phyloP scores from a whole-genome alignment of 2,797 vertebrate species.

The Taenioides sp. region DNA sequence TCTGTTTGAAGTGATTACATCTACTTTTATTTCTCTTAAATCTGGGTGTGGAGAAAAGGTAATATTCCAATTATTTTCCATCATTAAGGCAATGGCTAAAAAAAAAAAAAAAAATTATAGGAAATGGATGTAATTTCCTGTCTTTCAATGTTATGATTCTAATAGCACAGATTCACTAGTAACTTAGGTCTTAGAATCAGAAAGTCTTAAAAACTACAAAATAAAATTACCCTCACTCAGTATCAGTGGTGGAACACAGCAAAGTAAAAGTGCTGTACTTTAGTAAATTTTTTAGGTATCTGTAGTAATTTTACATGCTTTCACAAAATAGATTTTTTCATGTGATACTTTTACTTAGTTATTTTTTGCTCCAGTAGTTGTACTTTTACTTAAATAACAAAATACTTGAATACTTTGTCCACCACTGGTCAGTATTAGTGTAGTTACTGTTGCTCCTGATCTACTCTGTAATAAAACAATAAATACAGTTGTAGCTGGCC shows the following conservation, averaged over 20 bases:
- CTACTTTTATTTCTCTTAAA: not conserved
- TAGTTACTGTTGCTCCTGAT: not conserved
- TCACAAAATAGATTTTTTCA: too few species aligned
- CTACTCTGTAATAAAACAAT: conserved; percentile 4
- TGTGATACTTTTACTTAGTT: too few species aligned
- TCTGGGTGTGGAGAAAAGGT: not conserved
- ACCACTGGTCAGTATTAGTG: not conserved
- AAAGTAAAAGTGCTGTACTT: too few species aligned
- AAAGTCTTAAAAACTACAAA: not conserved
- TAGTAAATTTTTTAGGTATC: too few species aligned
- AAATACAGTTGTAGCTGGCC: not conserved
- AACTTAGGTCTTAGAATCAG: not conserved
- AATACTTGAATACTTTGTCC: too few species aligned
- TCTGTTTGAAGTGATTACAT: not conserved
- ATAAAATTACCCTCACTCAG: not conserved
- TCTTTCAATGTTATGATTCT: not conserved
- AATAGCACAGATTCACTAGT: not conserved
- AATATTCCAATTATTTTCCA: not conserved
- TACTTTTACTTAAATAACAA: too few species aligned
- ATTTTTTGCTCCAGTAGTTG: too few species aligned
- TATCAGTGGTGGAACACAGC: too few species aligned
- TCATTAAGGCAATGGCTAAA: not conserved
- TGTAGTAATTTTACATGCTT: too few species aligned
- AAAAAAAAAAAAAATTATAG: too few species aligned
- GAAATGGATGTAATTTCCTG: not conserved